These are phyloP conservation scores for Epizoanthus illoricatus DNA, from an alignment of 92 coral and sea anemone genomes.

Conservation along the genomic window DNA sequence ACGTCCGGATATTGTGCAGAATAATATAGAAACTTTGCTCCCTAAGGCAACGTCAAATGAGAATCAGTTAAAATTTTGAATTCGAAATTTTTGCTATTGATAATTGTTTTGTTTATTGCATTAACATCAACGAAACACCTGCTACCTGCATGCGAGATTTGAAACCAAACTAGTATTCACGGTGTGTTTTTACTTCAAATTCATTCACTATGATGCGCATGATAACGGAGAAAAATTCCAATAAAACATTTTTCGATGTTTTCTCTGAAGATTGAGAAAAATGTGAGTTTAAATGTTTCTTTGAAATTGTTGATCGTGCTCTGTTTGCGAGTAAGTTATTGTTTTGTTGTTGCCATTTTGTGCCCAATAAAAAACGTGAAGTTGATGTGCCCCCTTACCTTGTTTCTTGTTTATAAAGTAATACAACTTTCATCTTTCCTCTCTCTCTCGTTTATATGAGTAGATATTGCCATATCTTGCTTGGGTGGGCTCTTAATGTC, in stretches of 20 bases:
- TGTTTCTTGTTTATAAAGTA: neutral
- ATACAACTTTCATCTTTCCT: neutral
- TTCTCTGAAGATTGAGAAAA: too few species aligned
- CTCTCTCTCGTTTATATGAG: neutral
- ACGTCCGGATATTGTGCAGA: neutral
- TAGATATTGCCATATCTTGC: neutral
- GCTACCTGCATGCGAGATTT: slow-evolving; percentile 3
- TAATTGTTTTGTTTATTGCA: slow-evolving; percentile 11
- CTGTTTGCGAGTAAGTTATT: neutral
- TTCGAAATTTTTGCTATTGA: neutral
- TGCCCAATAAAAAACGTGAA: neutral
- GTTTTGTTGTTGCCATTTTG: neutral
- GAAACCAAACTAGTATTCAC: neutral
- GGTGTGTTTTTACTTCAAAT: too few species aligned
- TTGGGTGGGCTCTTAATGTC: too few species aligned
- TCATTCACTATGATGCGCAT: too few species aligned
- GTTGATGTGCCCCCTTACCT: neutral
- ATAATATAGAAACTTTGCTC: neutral
- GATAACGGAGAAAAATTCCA: too few species aligned
- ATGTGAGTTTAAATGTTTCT: too few species aligned
- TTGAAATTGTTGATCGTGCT: too few species aligned
- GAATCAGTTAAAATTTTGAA: slow-evolving; percentile 1
- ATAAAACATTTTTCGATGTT: too few species aligned
- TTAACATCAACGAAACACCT: slow-evolving; percentile 29
- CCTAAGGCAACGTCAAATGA: neutral